Percentiles rank a stretch among this genome's conserved stretches.
Conservation (phyloP, 2,113 vertebrate species). For the Rhinichthys klamathensis region DNA sequence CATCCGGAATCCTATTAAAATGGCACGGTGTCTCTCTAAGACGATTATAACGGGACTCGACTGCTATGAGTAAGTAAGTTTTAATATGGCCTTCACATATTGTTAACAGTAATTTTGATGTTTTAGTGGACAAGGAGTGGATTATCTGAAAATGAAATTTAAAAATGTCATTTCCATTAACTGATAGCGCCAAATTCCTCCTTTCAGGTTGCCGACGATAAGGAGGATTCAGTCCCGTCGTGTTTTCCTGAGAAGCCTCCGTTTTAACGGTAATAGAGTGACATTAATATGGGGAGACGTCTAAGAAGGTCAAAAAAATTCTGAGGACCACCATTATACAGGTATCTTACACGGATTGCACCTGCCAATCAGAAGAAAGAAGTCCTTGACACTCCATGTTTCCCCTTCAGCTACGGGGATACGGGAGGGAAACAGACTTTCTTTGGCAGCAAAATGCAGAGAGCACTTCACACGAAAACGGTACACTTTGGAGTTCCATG, state of each 20-base stretch:
- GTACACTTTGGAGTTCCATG: constrained; percentile 24
- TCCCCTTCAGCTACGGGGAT: constrained; percentile 62
- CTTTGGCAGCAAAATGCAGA: constrained; percentile 39
- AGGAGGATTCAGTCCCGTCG: constrained; percentile 86
- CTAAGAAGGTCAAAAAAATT: constrained; percentile 84
- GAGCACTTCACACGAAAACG: constrained; percentile 26
- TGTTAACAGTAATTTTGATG: constrained; percentile 88
- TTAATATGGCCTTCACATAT: constrained; percentile 84
- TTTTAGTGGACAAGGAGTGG: constrained; percentile 91
- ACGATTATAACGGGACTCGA: constrained; percentile 79
- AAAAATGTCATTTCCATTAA: constrained; percentile 92
- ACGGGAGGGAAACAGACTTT: neutral
- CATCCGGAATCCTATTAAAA: constrained; percentile 72
- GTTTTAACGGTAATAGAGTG: constrained; percentile 90
- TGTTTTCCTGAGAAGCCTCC: constrained; percentile 79
- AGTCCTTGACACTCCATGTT: constrained; percentile 71
- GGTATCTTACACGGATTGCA: constrained; percentile 85
- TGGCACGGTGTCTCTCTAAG: constrained; percentile 74
- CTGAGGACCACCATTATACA: constrained; percentile 79
- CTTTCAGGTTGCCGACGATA: constrained; percentile 91
- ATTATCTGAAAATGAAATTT: constrained; percentile 92
- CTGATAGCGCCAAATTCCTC: constrained; percentile 94
- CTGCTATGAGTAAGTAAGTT: constrained; percentile 81
- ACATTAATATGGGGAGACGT: constrained; percentile 97
- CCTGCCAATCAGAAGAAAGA: constrained; percentile 86